Evolutionary conservation across 1,140 invertebrate genomes (phyloP), one percentile per base, ranked within the genome.

Genomic region (Hyles euphorbiae): DNA sequence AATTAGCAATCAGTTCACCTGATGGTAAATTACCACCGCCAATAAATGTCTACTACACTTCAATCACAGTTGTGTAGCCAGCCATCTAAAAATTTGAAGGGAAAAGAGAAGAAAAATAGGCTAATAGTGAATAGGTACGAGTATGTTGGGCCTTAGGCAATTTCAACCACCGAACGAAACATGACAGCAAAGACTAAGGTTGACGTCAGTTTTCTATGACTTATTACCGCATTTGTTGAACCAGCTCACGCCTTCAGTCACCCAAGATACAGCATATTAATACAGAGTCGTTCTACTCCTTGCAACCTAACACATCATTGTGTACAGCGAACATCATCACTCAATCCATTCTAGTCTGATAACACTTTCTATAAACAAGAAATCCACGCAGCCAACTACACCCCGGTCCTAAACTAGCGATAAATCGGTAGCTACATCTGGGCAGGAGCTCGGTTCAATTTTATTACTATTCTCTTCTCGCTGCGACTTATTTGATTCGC

Each of bases 381-480:
- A 54, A 43, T 8, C 12, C 11, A 44, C 9, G 9, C 7, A 45
- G 36, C 61, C 47, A 60, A 53, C 58, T 83, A 72, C 72, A 53
- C 54, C 70, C 7, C 68, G 12, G 44, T 7, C 47, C 53, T 68
- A 62, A 67, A 11, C 45, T 50, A 72, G 73, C 78, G 82, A 87
- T 87, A 87, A 85, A 87, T 87, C 84, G 76, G 70, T 73, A 69
- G 81, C 81, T 84, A 83, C 81, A 85, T 84, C 81, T 84, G 79
- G 79, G 76, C 81, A 76, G 76, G 70, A 72, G 76, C 76, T 81
- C 76, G 65, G 83, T 84, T 87, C 84, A 84, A 87, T 87, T 87
- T 87, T 87, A 87, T 87, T 87, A 87, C 84, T 78, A 85, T 87
- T 87, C 82, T 78, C 78, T 87, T 87, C 82, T 78, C 76, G 68